phyloP scores from a whole-genome alignment of 2,888 invertebrate genomes.

The Drosophila cracens region DNA sequence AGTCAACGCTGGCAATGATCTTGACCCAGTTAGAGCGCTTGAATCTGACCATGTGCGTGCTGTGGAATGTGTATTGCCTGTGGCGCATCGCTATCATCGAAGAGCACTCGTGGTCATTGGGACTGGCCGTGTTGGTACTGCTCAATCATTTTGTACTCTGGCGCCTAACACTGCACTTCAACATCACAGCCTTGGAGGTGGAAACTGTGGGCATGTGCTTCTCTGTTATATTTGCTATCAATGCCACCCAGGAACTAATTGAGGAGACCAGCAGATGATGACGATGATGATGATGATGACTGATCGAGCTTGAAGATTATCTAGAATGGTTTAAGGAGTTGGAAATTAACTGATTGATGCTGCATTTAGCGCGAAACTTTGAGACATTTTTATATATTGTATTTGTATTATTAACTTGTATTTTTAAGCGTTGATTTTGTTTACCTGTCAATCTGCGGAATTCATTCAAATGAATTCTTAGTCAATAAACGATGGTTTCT shows the following conservation, averaged over 20 bases:
- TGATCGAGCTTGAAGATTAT: background rate
- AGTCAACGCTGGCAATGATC: constrained; percentile 7
- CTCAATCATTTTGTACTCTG: constrained; percentile 71
- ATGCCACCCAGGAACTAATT: constrained; percentile 65
- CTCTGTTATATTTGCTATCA: constrained; percentile 64
- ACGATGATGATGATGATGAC: background rate
- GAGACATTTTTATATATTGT: constrained; percentile 31
- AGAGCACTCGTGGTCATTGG: constrained; percentile 65
- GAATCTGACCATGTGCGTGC: constrained; percentile 56
- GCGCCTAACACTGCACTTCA: constrained; percentile 65
- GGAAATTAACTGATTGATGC: constrained; percentile 15
- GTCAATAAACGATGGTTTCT: constrained; percentile 35
- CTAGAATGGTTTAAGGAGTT: background rate
- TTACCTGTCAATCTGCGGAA: constrained; percentile 21
- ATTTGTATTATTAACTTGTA: background rate
- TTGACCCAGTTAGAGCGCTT: constrained; percentile 28
- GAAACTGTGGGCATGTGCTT: constrained; percentile 74
- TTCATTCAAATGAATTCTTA: constrained; percentile 24
- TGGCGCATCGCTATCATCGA: constrained; percentile 57
- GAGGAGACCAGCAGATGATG: constrained; percentile 37
- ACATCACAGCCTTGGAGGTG: constrained; percentile 60
- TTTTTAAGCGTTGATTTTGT: constrained; percentile 36
- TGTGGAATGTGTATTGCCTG: constrained; percentile 65
- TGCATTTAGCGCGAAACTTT: constrained; percentile 52
- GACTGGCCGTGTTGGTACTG: constrained; percentile 60